phyloP scores from a whole-genome alignment of 2,113 vertebrate genomes.

The Rostratula benghalensis region DNA sequence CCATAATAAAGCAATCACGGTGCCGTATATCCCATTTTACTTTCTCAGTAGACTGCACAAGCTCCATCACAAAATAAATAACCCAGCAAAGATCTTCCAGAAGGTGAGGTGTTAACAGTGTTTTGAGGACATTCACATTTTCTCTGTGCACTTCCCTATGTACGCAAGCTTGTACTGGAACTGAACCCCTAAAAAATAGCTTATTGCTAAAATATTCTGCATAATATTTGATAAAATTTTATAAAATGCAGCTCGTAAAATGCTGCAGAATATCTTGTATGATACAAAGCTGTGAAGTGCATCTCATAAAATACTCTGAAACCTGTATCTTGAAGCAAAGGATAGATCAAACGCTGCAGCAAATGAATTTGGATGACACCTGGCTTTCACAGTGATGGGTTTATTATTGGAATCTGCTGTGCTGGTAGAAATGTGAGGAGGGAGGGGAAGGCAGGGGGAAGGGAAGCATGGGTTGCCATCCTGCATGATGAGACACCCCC shows the following conservation, averaged over 20 bases:
- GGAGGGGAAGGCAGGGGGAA: background rate
- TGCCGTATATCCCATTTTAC: background rate
- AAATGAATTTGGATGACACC: slow-evolving; percentile 59
- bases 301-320: slow-evolving; percentile 48
- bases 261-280: slow-evolving; percentile 12
- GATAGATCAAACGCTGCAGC: slow-evolving; percentile 40
- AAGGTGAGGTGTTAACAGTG: background rate
- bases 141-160: background rate
- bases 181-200: background rate
- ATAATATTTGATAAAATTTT: slow-evolving; percentile 14
- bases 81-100: background rate
- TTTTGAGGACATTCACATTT: slow-evolving; percentile 3
- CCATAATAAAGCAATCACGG: background rate
- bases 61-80: slow-evolving; percentile 11
- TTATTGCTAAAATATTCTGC: slow-evolving; percentile 31
- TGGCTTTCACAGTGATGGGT: slow-evolving; percentile 53
- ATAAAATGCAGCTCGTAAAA: slow-evolving; percentile 41
- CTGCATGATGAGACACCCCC: background rate
- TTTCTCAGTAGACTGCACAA: background rate
- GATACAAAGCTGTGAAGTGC: slow-evolving; percentile 17
- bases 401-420: slow-evolving; percentile 63
- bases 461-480: background rate
- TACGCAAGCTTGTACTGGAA: background rate
- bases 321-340: slow-evolving; percentile 25
- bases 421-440: background rate